Evolutionary conservation across 2,888 invertebrate genomes (phyloP).

Genomic region (Pterostichus niger): DNA sequence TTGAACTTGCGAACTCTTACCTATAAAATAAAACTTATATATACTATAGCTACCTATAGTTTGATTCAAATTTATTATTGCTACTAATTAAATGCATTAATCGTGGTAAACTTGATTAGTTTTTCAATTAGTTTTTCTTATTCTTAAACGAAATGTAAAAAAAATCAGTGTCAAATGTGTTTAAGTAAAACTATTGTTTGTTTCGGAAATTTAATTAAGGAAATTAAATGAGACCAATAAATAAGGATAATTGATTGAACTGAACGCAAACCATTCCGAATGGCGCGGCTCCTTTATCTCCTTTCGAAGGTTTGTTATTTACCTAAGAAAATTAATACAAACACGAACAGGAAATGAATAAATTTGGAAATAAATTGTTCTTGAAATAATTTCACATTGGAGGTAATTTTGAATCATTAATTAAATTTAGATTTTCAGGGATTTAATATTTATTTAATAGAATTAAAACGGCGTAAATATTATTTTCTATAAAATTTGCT

Average conservation of each 20-base stretch:
- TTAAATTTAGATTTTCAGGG: constrained; percentile 6
- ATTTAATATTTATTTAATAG: constrained; percentile 14
- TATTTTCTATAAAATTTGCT: neutral
- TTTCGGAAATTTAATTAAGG: constrained; percentile 37
- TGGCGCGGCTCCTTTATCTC: constrained; percentile 1
- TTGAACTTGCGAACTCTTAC: too few species aligned
- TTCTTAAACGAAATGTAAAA: too few species aligned
- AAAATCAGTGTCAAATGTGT: neutral
- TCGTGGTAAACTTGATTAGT: too few species aligned
- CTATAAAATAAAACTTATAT: too few species aligned
- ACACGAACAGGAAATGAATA: constrained; percentile 17
- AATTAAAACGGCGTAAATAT: neutral
- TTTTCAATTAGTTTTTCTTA: too few species aligned
- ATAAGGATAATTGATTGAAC: constrained; percentile 39
- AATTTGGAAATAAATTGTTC: constrained; percentile 1
- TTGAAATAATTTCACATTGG: neutral
- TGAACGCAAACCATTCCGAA: constrained; percentile 18
- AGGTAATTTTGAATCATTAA: constrained; percentile 9
- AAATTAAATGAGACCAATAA: constrained; percentile 37
- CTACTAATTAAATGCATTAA: too few species aligned
- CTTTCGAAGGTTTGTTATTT: constrained; percentile 22
- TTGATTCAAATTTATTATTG: too few species aligned
- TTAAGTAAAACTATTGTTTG: constrained; percentile 2
- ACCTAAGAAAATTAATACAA: constrained; percentile 35
- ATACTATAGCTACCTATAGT: too few species aligned